Evolutionary conservation across 2,113 vertebrate genomes (phyloP).

Genomic region (Upupa epops): DNA sequence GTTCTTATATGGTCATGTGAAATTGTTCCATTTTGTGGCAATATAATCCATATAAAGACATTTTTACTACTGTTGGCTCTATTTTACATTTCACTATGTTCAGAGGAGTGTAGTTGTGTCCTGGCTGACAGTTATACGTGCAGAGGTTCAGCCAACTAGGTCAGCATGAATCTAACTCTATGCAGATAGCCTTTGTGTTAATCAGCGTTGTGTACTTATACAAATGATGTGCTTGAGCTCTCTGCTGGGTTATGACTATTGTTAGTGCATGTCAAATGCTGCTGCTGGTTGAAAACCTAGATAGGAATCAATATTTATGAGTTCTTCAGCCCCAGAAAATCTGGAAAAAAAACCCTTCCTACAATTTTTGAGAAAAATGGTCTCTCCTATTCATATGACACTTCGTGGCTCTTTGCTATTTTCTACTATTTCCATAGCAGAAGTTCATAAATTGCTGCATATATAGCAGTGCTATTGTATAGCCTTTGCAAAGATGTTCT

Average conservation of each 20-base stretch:
- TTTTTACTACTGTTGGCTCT: background rate
- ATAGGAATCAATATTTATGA: background rate
- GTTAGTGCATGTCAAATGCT: background rate
- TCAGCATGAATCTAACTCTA: background rate
- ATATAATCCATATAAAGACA: background rate
- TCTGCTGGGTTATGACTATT: background rate
- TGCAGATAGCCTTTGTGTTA: background rate
- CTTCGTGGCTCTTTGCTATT: no score
- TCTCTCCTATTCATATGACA: background rate
- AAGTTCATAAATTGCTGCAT: no score
- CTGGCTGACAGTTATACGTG: background rate
- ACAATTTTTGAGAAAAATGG: background rate
- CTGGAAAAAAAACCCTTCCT: background rate
- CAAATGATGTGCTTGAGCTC: background rate
- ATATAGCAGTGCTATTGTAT: background rate
- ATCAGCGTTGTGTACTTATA: background rate
- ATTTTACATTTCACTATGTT: background rate
- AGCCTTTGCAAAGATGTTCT: background rate
- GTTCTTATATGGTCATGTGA: background rate
- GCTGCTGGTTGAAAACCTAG: background rate
- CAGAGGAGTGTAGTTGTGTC: background rate
- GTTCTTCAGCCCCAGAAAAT: background rate
- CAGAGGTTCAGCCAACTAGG: background rate
- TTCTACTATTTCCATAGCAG: no score
- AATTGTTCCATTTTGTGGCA: background rate